Conservation (phyloP, 2,113 vertebrate species). For the Malaclemys terrapin region DNA sequence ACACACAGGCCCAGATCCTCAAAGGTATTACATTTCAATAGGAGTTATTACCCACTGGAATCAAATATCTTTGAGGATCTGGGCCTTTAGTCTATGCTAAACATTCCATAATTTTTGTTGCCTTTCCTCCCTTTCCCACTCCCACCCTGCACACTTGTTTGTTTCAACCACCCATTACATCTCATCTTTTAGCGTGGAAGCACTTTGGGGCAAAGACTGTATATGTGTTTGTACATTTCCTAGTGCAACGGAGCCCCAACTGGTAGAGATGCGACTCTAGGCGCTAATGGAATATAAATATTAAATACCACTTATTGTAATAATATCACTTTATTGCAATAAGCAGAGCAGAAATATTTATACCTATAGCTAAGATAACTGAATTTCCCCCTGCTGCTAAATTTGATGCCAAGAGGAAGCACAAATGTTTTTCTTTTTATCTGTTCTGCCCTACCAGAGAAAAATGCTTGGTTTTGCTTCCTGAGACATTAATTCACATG, state of each 20-base stretch:
- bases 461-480: background rate
- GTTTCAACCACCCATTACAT: too few species aligned
- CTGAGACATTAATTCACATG: background rate
- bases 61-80: too few species aligned
- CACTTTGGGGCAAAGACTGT: too few species aligned
- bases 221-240: too few species aligned
- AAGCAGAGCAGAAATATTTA: background rate
- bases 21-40: too few species aligned
- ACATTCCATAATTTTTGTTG: background rate
- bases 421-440: fast-evolving
- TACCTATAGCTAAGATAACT: background rate
- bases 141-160: too few species aligned
- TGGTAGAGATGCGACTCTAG: too few species aligned
- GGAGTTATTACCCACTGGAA: too few species aligned
- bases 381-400: background rate
- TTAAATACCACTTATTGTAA: background rate
- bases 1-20: too few species aligned
- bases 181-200: too few species aligned
- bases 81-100: fast-evolving
- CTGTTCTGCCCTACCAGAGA: background rate
- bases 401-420: fast-evolving
- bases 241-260: too few species aligned
- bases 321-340: background rate
- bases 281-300: background rate
- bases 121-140: too few species aligned